Evolutionary conservation across 2,797 vertebrate genomes (phyloP), one percentile per base, ranked within the genome.

Genomic region (Rhincodon typus): DNA sequence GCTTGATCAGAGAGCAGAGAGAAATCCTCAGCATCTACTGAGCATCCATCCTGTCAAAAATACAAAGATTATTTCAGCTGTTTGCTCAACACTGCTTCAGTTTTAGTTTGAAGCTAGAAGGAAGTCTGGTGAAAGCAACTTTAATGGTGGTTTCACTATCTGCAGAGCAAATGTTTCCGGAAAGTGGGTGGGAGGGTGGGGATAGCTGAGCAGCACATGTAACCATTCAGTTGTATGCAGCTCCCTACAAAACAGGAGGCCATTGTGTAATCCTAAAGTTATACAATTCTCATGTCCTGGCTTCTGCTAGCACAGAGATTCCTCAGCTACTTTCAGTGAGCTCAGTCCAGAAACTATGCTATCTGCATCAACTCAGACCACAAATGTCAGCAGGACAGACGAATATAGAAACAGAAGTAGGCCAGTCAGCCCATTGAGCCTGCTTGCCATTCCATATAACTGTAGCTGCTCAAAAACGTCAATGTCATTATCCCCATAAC

Each of bases 1-100:
- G n/a, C 3, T 7, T 17, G 50, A 17, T 90, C 53, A 2, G 87
- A 17, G 13, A 95, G 86, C 53, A 42, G 94, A 12, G 23, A 57
- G 0, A 12, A 94, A 69, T 88, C n/a, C 70, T 42, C 88, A 62
- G 70, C 53, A 19, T 96, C 25, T 46, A 97, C 97, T 95, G 97
- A 98, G 0, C 96, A 96, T 7, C 94, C 50, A 69, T 97, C 98
- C 97, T 97, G 97, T 50, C 97, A 98, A 17, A 97, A 97, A 69
- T 98, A 98, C 10, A 97, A 97, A 96, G 97, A 98, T 13, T 57
- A 96, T 91, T 97, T 97, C 96, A 96, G 97, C 97, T 97, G 95
- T n/a, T 46, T 94, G 27, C 62, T 34, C 1, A 34, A 0, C n/a
- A 21, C 19, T 57, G 27, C 50, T 30, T 57, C 12, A 12, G 19